Evolutionary conservation across 1,140 invertebrate genomes (phyloP), one percentile per base, ranked within the genome.

Genomic region (Steinernema feltiae): DNA sequence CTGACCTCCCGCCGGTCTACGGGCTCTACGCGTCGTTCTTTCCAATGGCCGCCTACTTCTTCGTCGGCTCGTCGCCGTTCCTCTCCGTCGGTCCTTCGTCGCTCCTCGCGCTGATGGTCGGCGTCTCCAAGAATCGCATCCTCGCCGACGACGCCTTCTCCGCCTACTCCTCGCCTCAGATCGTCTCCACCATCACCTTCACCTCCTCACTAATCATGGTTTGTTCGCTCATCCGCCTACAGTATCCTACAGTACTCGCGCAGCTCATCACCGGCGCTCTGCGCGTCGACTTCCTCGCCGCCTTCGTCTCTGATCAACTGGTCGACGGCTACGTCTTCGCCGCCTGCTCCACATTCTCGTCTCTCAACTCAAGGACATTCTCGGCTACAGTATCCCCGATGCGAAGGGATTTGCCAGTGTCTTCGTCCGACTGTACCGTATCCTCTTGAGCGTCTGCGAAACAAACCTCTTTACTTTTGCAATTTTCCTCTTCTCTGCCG

Each of bases 11-110:
- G 1, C 87, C 87, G 30, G 83, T 88, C 7, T 85, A 83, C 76
- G 87, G 87, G 17, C 83, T 88, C 3, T 88, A 88, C 72, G 82
- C 83, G 7, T 87, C 87, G 2, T 88, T 88, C 77, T 87, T 88
- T 74, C 87, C 87, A 24, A 84, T 87, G 1, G 76, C 87, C 17
- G 72, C 87, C 3, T 88, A 88, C 74, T 87, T 87, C 78, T 83
- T 88, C 53, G 82, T 88, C 73, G 87, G 87, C 21, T 82, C 85
- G 3, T 88, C 87, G 17, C 83, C 79, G 75, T 87, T 87, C 27
- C 29, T 76, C 21, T 48, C 71, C 18, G 35, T 76, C 21, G 75
- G 75, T 17, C 71, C 53, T 27, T 63, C 53, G 15, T 63, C 53
- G 15, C 24, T 63, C 15, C 15, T 63, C 15, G 53, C 53, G 15